These are phyloP conservation scores for Mohoua ochrocephala DNA, from an alignment of 2,113 vertebrate species.

Conservation along the genomic window DNA sequence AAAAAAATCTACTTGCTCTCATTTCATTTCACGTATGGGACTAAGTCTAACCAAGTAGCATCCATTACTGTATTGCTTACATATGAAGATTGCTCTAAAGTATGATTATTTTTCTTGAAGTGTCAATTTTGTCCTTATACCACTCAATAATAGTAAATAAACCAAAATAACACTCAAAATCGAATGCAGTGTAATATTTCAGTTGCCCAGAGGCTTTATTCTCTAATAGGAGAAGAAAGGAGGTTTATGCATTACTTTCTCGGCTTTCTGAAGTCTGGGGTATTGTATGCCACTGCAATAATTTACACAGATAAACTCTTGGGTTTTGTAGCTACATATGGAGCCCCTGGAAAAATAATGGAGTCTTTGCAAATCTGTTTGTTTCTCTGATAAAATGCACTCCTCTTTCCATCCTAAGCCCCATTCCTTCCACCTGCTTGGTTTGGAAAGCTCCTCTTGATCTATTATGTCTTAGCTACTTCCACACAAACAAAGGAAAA, in stretches of 20 bases:
- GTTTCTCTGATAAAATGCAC: neutral
- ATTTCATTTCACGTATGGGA: neutral
- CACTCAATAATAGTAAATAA: neutral
- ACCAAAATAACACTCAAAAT: neutral
- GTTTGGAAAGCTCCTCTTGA: neutral
- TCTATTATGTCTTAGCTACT: neutral
- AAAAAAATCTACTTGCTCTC: neutral
- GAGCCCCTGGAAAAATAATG: neutral
- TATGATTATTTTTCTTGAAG: neutral
- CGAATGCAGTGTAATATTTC: neutral
- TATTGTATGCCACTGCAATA: neutral
- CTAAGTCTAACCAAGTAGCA: neutral
- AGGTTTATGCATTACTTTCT: neutral
- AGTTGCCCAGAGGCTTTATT: neutral
- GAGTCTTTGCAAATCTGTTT: neutral
- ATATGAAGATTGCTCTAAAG: neutral
- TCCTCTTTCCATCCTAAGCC: neutral
- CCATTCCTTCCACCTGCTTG: neutral
- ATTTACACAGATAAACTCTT: neutral
- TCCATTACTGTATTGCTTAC: neutral
- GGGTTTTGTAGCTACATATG: neutral
- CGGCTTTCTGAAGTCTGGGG: neutral
- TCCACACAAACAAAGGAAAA: neutral
- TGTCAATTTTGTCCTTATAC: neutral
- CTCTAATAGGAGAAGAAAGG: neutral